phyloP scores from a whole-genome alignment of 2,113 vertebrate species.

The Camarhynchus parvulus region DNA sequence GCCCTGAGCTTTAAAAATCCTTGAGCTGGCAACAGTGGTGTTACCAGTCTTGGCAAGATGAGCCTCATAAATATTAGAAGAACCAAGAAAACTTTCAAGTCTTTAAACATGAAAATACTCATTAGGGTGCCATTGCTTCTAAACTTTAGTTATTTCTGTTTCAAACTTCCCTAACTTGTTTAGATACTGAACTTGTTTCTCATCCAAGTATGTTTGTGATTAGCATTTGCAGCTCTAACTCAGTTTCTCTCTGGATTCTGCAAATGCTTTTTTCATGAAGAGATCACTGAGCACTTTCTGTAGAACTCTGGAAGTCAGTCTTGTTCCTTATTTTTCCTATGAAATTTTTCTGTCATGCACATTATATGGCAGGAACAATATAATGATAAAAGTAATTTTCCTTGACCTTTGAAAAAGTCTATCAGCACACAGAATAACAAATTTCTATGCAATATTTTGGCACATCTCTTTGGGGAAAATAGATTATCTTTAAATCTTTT shows the following conservation, averaged over 20 bases:
- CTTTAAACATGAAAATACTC: background rate
- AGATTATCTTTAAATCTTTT: background rate
- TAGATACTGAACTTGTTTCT: background rate
- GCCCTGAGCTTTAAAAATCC: constrained; percentile 5
- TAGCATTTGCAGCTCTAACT: background rate
- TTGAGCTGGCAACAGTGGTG: background rate
- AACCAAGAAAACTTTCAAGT: background rate
- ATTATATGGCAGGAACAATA: background rate
- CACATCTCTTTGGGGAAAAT: background rate
- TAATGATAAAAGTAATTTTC: background rate
- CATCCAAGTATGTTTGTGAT: background rate
- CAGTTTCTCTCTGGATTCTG: background rate
- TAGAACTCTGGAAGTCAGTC: background rate
- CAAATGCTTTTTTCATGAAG: background rate
- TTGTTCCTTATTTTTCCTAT: background rate
- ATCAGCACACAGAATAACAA: background rate
- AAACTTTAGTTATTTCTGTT: background rate
- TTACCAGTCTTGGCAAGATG: background rate
- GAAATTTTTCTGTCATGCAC: background rate
- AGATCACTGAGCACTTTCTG: background rate
- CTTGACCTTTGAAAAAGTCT: background rate
- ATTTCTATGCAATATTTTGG: background rate
- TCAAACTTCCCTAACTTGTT: background rate
- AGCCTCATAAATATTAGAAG: background rate
- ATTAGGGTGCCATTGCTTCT: background rate